Evolutionary conservation across 1,140 invertebrate genomes (phyloP).

Genomic region (Papilio helenus): DNA sequence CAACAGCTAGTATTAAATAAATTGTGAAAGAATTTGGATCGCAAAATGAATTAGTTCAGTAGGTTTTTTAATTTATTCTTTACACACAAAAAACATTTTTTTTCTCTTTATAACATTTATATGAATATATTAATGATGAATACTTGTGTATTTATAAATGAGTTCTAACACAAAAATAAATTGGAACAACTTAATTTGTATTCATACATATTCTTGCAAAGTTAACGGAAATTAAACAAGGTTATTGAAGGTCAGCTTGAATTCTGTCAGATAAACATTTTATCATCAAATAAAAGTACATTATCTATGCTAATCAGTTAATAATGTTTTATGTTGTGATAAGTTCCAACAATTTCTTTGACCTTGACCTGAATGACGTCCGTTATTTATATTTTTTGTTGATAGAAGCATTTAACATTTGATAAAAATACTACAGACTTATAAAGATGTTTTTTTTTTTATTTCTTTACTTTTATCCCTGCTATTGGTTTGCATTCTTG

Average conservation of each 20-base stretch:
- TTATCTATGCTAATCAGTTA: slow-evolving; percentile 11
- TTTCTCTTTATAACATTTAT: too few relatives aligned
- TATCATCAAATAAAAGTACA: slow-evolving; percentile 30
- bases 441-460: too few relatives aligned
- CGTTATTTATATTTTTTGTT: not conserved
- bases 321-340: slow-evolving; percentile 16
- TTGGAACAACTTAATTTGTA: not conserved
- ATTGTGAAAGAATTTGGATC: too few relatives aligned
- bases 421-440: not conserved
- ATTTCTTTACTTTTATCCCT: too few relatives aligned
- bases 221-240: not conserved
- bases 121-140: too few relatives aligned
- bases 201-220: not conserved
- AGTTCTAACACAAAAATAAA: too few relatives aligned
- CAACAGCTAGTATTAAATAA: too few relatives aligned
- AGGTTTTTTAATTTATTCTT: too few relatives aligned
- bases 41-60: too few relatives aligned
- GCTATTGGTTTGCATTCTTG: too few relatives aligned
- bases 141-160: too few relatives aligned
- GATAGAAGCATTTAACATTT: not conserved
- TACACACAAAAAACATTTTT: too few relatives aligned
- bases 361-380: slow-evolving; percentile 22
- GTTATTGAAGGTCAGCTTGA: slow-evolving; percentile 33
- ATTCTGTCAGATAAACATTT: slow-evolving; percentile 15
- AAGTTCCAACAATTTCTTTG: slow-evolving; percentile 32